Percentiles rank a stretch among this genome's conserved stretches.
phyloP scores from a whole-genome alignment of 2,888 invertebrate species.

The Erpobdella octoculata region DNA sequence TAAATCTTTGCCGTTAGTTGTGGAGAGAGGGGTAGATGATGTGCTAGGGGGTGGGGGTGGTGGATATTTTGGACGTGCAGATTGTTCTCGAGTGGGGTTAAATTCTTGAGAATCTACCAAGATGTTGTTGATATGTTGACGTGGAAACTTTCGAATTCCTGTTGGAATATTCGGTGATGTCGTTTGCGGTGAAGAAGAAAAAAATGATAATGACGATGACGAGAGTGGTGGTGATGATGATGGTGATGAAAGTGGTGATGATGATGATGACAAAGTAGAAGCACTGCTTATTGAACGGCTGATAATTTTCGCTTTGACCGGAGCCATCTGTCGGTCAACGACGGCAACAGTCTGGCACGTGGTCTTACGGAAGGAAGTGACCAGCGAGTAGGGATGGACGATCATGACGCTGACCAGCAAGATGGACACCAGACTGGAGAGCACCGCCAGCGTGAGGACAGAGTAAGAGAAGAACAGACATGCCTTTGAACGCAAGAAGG shows the following conservation, averaged over 20 bases:
- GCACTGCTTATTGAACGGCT: too few relatives aligned
- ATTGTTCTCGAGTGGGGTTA: background rate
- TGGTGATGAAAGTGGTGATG: background rate
- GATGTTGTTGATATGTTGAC: background rate
- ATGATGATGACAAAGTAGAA: background rate
- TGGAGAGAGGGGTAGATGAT: background rate
- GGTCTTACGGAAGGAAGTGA: slow-evolving; percentile 25
- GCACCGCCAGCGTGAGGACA: slow-evolving; percentile 30
- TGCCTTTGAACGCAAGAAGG: slow-evolving; percentile 2
- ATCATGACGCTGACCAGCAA: slow-evolving; percentile 33
- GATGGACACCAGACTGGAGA: slow-evolving; percentile 33
- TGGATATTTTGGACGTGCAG: background rate
- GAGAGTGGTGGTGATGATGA: background rate
- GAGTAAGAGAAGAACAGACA: slow-evolving; percentile 33
- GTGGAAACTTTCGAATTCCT: background rate
- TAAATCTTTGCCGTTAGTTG: too few relatives aligned
- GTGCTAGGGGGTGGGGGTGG: background rate
- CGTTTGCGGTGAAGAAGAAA: background rate
- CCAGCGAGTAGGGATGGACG: slow-evolving; percentile 31
- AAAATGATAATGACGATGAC: background rate
- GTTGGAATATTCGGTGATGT: background rate
- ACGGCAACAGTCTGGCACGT: slow-evolving; percentile 26
- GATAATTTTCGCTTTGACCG: too few relatives aligned
- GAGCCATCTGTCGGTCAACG: too few relatives aligned
- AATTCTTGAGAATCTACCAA: background rate